Evolutionary conservation across 2,888 invertebrate genomes (phyloP), one percentile per base, ranked within the genome.

Genomic region (Nemoura dubitans): DNA sequence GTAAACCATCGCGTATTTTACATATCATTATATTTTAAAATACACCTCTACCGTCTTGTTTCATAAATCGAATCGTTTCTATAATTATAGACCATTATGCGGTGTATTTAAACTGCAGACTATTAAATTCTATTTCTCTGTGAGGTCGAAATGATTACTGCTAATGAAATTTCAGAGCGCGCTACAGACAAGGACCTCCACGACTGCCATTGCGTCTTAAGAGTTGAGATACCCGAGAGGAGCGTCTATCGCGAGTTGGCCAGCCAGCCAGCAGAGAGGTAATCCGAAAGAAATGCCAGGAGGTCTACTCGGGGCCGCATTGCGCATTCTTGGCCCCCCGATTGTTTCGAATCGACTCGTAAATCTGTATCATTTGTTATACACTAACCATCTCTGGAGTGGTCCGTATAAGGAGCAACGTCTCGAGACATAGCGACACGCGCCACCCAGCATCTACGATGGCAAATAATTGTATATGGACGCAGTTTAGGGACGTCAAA

Each of bases 341-440:
- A 59, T 59, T 59, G 59, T 59, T 59, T 81, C 30, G 81, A 29
- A 81, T 59, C 28, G 28, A 25, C 81, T 81, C 81, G 81, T 81
- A 81, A 81, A 81, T 81, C 59, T 81, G 81, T 81, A 81, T 81
- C 81, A 81, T 81, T 81, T 81, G 81, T 81, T 7, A 36, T 36
- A 59, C 6, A 21, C 59, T 59, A 59, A 59, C 59, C 59, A 59
- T 59, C 59, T 59, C 21, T 21, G 21, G 36, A 21, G 21, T 21
- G 14, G 30, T 29, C 81, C 81, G 28, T 81, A 81, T 29, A 81
- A 81, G 81, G 81, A 81, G 81, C 21, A 81, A 29, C 30, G n/a
- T 81, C 30, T 81, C 81, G 21, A 81, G 30, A 81, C 81, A 81
- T 81, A 81, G 81, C 81, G 81, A 81, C 81, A 81, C 81, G 81